A percentile compares a stretch with the other conserved stretches of the same genome.
These are phyloP conservation scores for Andricus curvator DNA, from an alignment of 2,888 invertebrate species.

Conservation along the genomic window DNA sequence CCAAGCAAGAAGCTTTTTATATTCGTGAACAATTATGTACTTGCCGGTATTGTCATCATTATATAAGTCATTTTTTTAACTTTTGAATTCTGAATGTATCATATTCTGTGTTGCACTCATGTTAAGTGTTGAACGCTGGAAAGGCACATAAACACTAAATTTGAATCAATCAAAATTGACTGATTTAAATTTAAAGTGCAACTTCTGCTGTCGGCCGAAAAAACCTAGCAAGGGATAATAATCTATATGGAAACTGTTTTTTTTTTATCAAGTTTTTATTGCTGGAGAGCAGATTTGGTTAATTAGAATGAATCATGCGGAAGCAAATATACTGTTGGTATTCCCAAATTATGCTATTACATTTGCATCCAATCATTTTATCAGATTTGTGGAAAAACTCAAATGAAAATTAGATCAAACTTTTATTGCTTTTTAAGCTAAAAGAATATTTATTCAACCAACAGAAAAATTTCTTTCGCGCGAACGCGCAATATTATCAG, in stretches of 20 bases:
- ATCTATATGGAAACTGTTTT: no score
- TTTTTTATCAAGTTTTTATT: no score
- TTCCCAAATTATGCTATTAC: neutral
- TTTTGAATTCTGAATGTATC: constrained; percentile 65
- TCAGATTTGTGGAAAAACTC: neutral
- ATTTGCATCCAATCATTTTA: neutral
- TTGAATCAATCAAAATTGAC: no score
- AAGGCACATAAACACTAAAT: constrained; percentile 43
- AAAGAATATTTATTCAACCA: neutral
- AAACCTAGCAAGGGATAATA: no score
- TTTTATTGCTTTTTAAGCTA: neutral
- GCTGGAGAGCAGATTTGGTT: constrained; percentile 18
- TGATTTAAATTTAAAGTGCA: no score
- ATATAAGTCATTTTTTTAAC: constrained; percentile 61
- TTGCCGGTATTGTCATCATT: constrained; percentile 60
- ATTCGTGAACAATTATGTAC: constrained; percentile 58
- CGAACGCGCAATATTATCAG: neutral
- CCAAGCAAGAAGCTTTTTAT: constrained; percentile 65
- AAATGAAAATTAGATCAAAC: no score
- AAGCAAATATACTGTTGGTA: neutral
- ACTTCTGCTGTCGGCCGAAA: no score
- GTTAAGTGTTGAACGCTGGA: constrained; percentile 60
- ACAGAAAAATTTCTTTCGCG: neutral
- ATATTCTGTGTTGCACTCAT: constrained; percentile 65
- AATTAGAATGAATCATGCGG: neutral